Percentiles rank a stretch among this genome's conserved stretches.
phyloP scores from a whole-genome alignment of 2,113 vertebrate genomes.

The Blennius ocellaris region DNA sequence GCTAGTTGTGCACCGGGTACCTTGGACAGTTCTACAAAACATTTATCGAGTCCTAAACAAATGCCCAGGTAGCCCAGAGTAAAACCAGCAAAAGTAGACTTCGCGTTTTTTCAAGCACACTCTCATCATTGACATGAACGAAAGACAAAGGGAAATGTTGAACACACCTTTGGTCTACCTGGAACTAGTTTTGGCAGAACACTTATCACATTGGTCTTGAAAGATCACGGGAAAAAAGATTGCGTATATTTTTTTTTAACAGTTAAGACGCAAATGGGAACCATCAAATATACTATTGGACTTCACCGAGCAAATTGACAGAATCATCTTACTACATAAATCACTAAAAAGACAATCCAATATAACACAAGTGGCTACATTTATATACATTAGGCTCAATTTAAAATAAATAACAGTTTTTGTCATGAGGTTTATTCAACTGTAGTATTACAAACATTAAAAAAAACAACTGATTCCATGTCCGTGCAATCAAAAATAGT shows the following conservation, averaged over 20 bases:
- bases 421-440: background rate
- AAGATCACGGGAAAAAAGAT: conserved; percentile 13
- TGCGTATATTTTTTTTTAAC: background rate
- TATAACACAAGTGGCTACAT: background rate
- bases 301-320: background rate
- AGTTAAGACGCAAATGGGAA: conserved; percentile 4
- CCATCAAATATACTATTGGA: conserved; percentile 4
- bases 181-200: conserved; percentile 23
- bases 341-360: background rate
- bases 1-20: background rate
- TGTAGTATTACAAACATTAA: background rate
- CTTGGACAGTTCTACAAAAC: background rate
- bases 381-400: background rate
- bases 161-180: conserved; percentile 17
- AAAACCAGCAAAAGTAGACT: conserved; percentile 6
- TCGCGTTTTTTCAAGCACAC: conserved; percentile 4
- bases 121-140: conserved; percentile 5
- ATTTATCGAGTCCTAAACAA: background rate
- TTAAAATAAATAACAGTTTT: background rate
- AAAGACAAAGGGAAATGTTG: background rate
- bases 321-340: background rate
- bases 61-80: background rate
- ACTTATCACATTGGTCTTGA: conserved; percentile 11
- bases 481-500: background rate
- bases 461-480: background rate